A percentile compares a stretch with the other conserved stretches of the same genome.
These are phyloP conservation scores for Muraenolepis orangiensis DNA, from an alignment of 2,797 vertebrate species.

Conservation along the genomic window DNA sequence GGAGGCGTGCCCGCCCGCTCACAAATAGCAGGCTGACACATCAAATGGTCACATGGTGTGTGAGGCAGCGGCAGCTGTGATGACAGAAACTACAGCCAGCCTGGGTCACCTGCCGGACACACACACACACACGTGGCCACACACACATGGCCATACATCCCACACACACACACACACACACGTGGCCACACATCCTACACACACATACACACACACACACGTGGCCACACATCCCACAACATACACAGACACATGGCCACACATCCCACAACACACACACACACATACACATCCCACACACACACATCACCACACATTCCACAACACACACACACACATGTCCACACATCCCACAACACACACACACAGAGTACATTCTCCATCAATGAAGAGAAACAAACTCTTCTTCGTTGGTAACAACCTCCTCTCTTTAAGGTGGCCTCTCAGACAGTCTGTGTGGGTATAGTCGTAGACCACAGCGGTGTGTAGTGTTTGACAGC, in stretches of 20 bases:
- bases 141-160: too few species aligned
- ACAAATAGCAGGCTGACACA: slow-evolving; percentile 64
- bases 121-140: too few species aligned
- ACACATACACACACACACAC: background rate
- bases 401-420: background rate
- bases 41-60: slow-evolving; percentile 42
- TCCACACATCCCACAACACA: too few species aligned
- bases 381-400: background rate
- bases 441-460: background rate
- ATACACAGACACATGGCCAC: too few species aligned
- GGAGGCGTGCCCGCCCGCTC: slow-evolving; percentile 11
- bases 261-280: too few species aligned
- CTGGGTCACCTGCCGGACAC: background rate
- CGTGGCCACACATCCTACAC: background rate
- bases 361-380: too few species aligned
- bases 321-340: background rate
- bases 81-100: background rate
- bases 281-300: too few species aligned
- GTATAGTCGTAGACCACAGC: background rate
- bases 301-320: background rate
- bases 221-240: too few species aligned
- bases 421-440: background rate
- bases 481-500: background rate
- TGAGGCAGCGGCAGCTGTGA: background rate
- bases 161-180: too few species aligned